Evolutionary conservation across 2,113 vertebrate genomes (phyloP).

Genomic region (Notarius lentiginosus): DNA sequence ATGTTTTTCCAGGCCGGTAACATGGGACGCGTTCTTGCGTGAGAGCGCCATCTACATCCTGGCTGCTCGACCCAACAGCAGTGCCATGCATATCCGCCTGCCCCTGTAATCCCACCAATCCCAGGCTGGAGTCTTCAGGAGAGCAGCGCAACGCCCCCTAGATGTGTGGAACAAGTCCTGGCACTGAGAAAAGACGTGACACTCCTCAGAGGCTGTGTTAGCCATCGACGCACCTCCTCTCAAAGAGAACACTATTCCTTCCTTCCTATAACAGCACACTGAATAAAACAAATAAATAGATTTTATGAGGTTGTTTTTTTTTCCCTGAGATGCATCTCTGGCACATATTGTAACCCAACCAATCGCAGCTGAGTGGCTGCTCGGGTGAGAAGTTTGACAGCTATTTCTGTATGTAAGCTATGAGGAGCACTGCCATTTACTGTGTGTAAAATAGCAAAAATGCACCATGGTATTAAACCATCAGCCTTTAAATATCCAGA

Average conservation of each 20-base stretch:
- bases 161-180: constrained; percentile 13
- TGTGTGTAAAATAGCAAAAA: constrained; percentile 29
- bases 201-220: constrained; percentile 53
- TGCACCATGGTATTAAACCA: constrained; percentile 20
- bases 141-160: neutral
- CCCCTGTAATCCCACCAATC: constrained; percentile 71
- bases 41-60: constrained; percentile 87
- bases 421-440: constrained; percentile 33
- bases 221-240: constrained; percentile 54
- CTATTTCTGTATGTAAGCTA: constrained; percentile 17
- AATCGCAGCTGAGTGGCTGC: neutral
- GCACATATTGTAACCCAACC: constrained; percentile 6
- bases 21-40: constrained; percentile 84
- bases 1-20: constrained; percentile 71
- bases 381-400: neutral
- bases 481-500: constrained; percentile 25
- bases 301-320: neutral
- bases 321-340: constrained; percentile 8
- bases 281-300: neutral
- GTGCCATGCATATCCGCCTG: constrained; percentile 87
- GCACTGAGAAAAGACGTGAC: constrained; percentile 31
- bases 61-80: constrained; percentile 89
- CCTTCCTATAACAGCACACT: constrained; percentile 25
- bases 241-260: constrained; percentile 47
- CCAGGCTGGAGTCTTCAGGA: constrained; percentile 5